Evolutionary conservation across 2,888 invertebrate genomes (phyloP), one percentile per base, ranked within the genome.

Genomic region (Noctua janthe): DNA sequence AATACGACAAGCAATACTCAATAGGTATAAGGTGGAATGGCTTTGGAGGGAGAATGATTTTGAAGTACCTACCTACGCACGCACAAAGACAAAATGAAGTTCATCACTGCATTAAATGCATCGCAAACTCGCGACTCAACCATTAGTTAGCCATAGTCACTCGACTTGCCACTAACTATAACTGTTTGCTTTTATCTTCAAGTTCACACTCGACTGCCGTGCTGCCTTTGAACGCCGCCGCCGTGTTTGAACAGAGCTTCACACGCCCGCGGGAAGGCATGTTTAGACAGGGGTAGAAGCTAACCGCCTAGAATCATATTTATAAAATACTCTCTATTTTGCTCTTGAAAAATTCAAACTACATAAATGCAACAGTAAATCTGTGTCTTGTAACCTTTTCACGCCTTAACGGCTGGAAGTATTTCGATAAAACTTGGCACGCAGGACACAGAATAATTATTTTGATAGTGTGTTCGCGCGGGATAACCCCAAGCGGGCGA

Each of bases 151-250:
- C 59, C 62, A 54, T 70, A 74, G 64, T 77, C 74, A 74, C 71
- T 85, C 56, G 74, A 85, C 67, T 85, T 74, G 85, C 85, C 82
- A 78, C 84, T 85, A 85, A 43, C 74, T 85, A 74, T 81, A 76
- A 74, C 81, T 84, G 72, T 84, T 84, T 84, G 29, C 85, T 74
- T 56, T 69, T 59, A 82, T 85, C 84, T 84, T 85, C 49, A 84
- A 72, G 67, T 76, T 85, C 74, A 85, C 84, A 84, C 85, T 85
- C 56, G 85, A 85, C 85, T 84, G 84, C 85, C 62, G 84, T 72
- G 77, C 71, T 74, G 76, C 67, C 84, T 84, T 84, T 84, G 85
- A 85, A 59, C 71, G 77, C 51, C 15, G 71, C 84, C 84, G 84
- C 71, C 49, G 35, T 77, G 85, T 84, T 77, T 77, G 54, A 74